A percentile compares a stretch with the other conserved stretches of the same genome.
These are phyloP conservation scores for Dendropsophus ebraccatus DNA, from an alignment of 2,113 vertebrate species.

Conservation along the genomic window DNA sequence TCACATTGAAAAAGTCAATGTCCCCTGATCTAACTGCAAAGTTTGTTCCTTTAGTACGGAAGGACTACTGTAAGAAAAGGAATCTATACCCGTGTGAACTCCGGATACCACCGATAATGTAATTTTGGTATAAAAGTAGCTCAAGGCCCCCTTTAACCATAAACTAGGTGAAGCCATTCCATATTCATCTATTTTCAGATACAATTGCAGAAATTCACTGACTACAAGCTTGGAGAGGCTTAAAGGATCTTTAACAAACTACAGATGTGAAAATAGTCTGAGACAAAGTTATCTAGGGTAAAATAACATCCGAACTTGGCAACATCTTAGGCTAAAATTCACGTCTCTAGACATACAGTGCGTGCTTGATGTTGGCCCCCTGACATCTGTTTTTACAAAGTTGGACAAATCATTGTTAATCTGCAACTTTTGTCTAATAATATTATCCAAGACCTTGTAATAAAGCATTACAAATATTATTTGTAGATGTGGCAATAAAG, in stretches of 20 bases:
- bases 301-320: slow-evolving; percentile 53
- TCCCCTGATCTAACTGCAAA: not conserved
- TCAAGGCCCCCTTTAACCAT: not conserved
- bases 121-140: not conserved
- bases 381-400: slow-evolving; percentile 9
- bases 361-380: slow-evolving; percentile 8
- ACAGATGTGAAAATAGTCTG: slow-evolving; percentile 33
- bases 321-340: not conserved
- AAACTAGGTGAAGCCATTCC: not conserved
- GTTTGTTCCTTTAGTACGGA: too few relatives aligned
- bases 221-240: slow-evolving; percentile 31
- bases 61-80: too few relatives aligned
- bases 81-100: not conserved
- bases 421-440: not conserved
- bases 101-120: not conserved
- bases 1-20: not conserved
- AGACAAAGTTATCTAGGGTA: slow-evolving; percentile 50
- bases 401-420: slow-evolving; percentile 18
- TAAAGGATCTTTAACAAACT: slow-evolving; percentile 45
- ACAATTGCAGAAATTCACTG: slow-evolving; percentile 4
- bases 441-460: slow-evolving; percentile 1
- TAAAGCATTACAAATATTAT: not conserved
- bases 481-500: slow-evolving; percentile 40
- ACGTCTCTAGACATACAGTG: not conserved
- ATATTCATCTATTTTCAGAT: not conserved